A percentile compares a stretch with the other conserved stretches of the same genome.
These are phyloP conservation scores for Bilobella aurantiaca DNA, from an alignment of 1,140 invertebrate species.

Conservation along the genomic window DNA sequence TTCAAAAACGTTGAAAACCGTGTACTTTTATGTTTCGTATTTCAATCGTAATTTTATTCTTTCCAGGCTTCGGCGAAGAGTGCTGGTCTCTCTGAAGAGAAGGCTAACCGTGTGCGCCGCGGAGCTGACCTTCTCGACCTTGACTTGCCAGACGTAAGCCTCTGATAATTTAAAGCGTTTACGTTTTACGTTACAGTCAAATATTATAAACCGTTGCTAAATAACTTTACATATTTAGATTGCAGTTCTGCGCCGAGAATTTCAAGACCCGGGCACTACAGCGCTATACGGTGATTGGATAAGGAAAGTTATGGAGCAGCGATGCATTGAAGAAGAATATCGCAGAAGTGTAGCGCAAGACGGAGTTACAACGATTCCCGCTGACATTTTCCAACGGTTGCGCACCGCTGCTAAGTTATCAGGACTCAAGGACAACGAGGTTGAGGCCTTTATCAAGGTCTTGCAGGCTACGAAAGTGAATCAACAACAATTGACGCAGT, in stretches of 20 bases:
- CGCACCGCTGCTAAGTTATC: neutral
- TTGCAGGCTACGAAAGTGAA: neutral
- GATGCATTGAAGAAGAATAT: neutral
- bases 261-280: neutral
- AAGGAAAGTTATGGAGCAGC: neutral
- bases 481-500: neutral
- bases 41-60: neutral
- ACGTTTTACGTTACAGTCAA: neutral
- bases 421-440: neutral
- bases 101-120: conserved; percentile 14
- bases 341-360: neutral
- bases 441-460: neutral
- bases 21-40: neutral
- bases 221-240: no score
- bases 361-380: neutral
- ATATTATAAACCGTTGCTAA: no score
- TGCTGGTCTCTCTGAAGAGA: conserved; percentile 13
- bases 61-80: conserved; percentile 10
- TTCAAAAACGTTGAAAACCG: neutral
- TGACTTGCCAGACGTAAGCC: conserved; percentile 15
- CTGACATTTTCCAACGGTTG: neutral
- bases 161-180: neutral
- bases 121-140: conserved; percentile 8
- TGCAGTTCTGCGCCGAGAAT: neutral
- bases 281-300: neutral